Conservation (phyloP, 2,888 invertebrate species). For the Pheosia tremula region DNA sequence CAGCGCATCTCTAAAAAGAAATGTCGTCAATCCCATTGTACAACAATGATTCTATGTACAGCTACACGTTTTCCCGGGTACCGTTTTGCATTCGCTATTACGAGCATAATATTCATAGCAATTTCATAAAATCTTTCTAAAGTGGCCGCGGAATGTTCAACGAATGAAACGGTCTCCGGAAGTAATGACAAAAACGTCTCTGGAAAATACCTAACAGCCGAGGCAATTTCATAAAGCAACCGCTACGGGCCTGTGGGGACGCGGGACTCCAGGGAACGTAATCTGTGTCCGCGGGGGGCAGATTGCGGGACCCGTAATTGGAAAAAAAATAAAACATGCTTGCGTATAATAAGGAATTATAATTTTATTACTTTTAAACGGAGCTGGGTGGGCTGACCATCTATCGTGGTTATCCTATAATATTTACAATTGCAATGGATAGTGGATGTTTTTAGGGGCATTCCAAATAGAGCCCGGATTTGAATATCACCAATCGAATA, state of each 20-base stretch:
- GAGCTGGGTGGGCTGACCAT: too few relatives aligned
- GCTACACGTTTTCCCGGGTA: background rate
- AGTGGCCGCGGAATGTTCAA: background rate
- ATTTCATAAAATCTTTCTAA: slow-evolving; percentile 1
- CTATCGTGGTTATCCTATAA: too few relatives aligned
- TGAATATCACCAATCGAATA: too few relatives aligned
- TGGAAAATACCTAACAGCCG: background rate
- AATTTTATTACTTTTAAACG: background rate
- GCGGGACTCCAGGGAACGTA: background rate
- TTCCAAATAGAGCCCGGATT: too few relatives aligned
- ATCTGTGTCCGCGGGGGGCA: background rate
- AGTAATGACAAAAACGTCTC: background rate
- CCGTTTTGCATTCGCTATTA: background rate
- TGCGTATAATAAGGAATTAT: background rate
- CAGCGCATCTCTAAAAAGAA: too few relatives aligned
- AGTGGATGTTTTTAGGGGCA: too few relatives aligned
- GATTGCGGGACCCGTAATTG: background rate
- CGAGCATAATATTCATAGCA: background rate
- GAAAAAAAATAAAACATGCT: background rate
- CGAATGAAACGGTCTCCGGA: background rate
- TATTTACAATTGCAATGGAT: too few relatives aligned
- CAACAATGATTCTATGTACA: background rate
- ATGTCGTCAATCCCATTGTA: background rate
- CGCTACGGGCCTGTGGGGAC: background rate
- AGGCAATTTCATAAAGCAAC: background rate